These are phyloP conservation scores for Pocillopora verrucosa DNA, from an alignment of 64 coral and sea anemone species.

Conservation along the genomic window DNA sequence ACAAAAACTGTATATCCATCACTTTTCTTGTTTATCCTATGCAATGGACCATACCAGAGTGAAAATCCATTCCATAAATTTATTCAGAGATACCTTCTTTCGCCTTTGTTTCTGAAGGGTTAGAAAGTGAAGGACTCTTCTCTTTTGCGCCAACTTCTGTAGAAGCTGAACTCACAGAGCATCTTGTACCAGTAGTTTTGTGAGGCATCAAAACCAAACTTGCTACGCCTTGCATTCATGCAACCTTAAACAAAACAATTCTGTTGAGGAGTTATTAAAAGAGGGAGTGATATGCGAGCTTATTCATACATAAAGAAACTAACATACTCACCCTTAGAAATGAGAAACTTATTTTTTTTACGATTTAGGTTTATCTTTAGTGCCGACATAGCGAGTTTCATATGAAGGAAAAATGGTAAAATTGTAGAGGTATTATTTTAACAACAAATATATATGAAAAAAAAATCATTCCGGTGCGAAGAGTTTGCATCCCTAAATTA, in stretches of 20 bases:
- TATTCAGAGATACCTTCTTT: background rate
- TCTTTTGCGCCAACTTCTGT: background rate
- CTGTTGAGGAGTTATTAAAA: background rate
- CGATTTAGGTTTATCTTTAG: too few relatives aligned
- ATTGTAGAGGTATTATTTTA: too few relatives aligned
- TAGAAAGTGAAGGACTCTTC: slow-evolving; percentile 17
- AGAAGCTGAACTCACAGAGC: slow-evolving; percentile 1
- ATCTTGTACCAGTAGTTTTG: slow-evolving; percentile 26
- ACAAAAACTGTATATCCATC: too few relatives aligned
- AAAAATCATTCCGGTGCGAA: too few relatives aligned
- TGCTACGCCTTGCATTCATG: slow-evolving; percentile 38
- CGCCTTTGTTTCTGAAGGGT: slow-evolving; percentile 11
- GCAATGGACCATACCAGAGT: too few relatives aligned
- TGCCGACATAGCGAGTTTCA: too few relatives aligned
- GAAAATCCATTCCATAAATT: too few relatives aligned
- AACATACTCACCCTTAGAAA: background rate
- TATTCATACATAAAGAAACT: background rate
- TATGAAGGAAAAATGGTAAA: too few relatives aligned
- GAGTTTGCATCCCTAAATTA: too few relatives aligned
- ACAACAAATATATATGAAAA: too few relatives aligned
- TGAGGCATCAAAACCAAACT: slow-evolving; percentile 34
- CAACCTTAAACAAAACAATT: background rate
- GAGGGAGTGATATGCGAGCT: background rate
- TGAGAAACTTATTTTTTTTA: too few relatives aligned
- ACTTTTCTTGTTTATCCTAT: too few relatives aligned